Evolutionary conservation across 2,888 invertebrate species (phyloP).

Genomic region (Lepidocyrtoides sp.): DNA sequence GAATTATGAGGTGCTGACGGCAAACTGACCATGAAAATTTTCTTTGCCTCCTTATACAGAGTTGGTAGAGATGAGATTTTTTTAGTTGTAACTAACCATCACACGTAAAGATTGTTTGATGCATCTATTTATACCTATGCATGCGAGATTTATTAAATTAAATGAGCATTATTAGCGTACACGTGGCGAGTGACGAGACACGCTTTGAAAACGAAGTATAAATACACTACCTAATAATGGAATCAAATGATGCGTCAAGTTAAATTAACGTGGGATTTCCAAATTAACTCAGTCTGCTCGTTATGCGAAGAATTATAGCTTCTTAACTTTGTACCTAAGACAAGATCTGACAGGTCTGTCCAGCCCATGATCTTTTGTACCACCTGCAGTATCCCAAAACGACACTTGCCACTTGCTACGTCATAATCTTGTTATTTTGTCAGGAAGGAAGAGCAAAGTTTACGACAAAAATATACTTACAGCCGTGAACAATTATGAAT

Average conservation of each 20-base stretch:
- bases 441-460: conserved; percentile 24
- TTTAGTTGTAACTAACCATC: background rate
- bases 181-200: too few species aligned
- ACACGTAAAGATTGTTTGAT: background rate
- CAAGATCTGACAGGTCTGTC: background rate
- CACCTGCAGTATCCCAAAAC: background rate
- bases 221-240: background rate
- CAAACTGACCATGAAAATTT: background rate
- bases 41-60: background rate
- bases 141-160: too few species aligned
- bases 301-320: background rate
- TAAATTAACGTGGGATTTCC: conserved; percentile 46
- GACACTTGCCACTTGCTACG: background rate
- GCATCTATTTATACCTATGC: conserved; percentile 3
- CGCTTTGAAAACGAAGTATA: too few species aligned
- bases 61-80: background rate
- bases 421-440: background rate
- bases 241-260: background rate
- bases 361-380: background rate
- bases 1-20: background rate
- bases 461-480: background rate
- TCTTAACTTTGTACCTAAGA: background rate
- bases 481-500: background rate
- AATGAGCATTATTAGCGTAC: too few species aligned
- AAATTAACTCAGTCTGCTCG: background rate